Percentiles rank a stretch among this genome's conserved stretches.
Evolutionary conservation across 2,797 vertebrate genomes (phyloP).

Genomic region (Malacoctenus gilli): DNA sequence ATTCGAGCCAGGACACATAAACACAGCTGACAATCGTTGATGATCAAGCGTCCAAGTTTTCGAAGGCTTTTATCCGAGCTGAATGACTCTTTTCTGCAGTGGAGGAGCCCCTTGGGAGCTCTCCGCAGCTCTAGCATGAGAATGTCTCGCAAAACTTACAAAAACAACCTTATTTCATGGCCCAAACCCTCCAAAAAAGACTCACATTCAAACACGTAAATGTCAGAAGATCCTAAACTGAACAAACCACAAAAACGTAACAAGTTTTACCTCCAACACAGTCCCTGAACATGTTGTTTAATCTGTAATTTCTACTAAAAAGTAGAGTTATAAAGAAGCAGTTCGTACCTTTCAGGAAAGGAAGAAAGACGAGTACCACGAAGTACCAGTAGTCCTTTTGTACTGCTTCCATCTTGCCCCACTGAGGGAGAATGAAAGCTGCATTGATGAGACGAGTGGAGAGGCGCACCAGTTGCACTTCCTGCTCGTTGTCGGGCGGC

Average conservation of each 20-base stretch:
- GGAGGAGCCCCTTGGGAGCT: slow-evolving; percentile 28
- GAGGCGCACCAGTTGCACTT: slow-evolving; percentile 68
- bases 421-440: slow-evolving; percentile 82
- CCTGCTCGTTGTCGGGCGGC: slow-evolving; percentile 67
- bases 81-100: slow-evolving; percentile 53
- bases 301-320: too few relatives aligned
- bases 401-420: slow-evolving; percentile 82
- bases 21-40: slow-evolving; percentile 51
- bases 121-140: slow-evolving; percentile 38
- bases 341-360: slow-evolving; percentile 78
- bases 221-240: neutral
- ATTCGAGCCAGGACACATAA: slow-evolving; percentile 55
- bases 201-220: too few relatives aligned
- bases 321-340: slow-evolving; percentile 3
- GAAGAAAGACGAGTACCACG: slow-evolving; percentile 80
- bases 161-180: slow-evolving; percentile 33
- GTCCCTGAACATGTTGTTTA: too few relatives aligned
- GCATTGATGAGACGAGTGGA: slow-evolving; percentile 80
- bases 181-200: too few relatives aligned
- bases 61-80: slow-evolving; percentile 51
- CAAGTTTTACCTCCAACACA: too few relatives aligned
- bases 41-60: slow-evolving; percentile 58
- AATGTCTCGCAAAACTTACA: slow-evolving; percentile 23
- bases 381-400: slow-evolving; percentile 85
- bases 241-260: neutral